These are phyloP conservation scores for Proales similis DNA, from an alignment of 1,140 invertebrate genomes.

Conservation along the genomic window DNA sequence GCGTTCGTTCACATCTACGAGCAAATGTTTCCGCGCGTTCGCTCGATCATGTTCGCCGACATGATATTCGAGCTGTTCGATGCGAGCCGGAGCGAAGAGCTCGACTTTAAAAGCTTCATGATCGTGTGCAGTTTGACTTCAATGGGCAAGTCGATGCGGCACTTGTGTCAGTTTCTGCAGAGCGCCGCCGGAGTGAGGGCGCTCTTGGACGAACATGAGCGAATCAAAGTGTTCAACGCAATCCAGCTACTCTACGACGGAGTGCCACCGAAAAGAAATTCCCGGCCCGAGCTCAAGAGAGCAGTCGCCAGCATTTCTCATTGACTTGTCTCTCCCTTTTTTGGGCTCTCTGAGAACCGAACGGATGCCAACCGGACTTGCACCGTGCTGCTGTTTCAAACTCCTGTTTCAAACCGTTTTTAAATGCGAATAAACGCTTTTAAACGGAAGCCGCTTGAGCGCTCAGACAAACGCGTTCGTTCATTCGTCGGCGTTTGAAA, in stretches of 20 bases:
- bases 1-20: slow-evolving; percentile 30
- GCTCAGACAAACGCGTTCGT: too few species aligned
- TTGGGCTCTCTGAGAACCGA: too few species aligned
- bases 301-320: too few species aligned
- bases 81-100: not conserved
- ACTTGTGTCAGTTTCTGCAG: too few species aligned
- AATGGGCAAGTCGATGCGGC: slow-evolving; percentile 6
- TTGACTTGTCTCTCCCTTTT: too few species aligned
- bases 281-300: too few species aligned
- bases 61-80: slow-evolving; percentile 18
- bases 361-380: too few species aligned
- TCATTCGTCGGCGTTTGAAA: too few species aligned
- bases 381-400: too few species aligned
- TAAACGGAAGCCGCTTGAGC: too few species aligned
- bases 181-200: not conserved
- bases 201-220: slow-evolving; percentile 27
- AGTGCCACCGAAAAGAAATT: not conserved
- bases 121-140: slow-evolving; percentile 32
- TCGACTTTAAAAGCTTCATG: slow-evolving; percentile 33
- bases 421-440: too few species aligned
- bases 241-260: slow-evolving; percentile 21
- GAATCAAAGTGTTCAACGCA: slow-evolving; percentile 24
- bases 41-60: slow-evolving; percentile 15
- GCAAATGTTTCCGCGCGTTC: slow-evolving; percentile 9
- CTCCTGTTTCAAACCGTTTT: too few species aligned